Conservation (phyloP, 1,140 invertebrate genomes). For the Penaeus vannamei region DNA sequence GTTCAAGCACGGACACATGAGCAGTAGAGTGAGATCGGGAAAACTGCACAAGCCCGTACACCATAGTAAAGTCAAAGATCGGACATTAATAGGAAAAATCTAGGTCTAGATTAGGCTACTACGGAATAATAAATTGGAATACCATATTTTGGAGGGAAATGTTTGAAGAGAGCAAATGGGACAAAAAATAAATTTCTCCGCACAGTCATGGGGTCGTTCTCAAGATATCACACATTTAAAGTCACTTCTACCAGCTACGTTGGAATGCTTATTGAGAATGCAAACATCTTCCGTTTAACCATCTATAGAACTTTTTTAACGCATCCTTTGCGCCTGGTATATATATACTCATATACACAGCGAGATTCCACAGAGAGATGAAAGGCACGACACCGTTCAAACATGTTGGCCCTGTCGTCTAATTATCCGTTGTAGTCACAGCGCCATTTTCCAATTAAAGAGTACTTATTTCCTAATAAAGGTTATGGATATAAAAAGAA, state of each 20-base stretch:
- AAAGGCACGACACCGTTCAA: constrained; percentile 66
- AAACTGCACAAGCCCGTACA: constrained; percentile 54
- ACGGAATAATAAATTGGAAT: constrained; percentile 66
- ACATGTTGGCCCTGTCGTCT: constrained; percentile 61
- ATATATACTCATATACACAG: constrained; percentile 53
- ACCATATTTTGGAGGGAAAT: constrained; percentile 66
- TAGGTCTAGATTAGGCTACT: constrained; percentile 66
- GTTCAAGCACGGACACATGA: constrained; percentile 43
- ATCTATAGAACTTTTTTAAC: constrained; percentile 59
- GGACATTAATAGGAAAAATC: constrained; percentile 66
- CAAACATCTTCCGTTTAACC: constrained; percentile 63
- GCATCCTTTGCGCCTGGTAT: constrained; percentile 53
- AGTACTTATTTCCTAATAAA: constrained; percentile 60
- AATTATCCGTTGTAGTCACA: constrained; percentile 54
- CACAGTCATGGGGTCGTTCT: constrained; percentile 64
- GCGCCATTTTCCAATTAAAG: constrained; percentile 55
- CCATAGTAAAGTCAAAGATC: constrained; percentile 60
- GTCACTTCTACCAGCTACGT: constrained; percentile 63
- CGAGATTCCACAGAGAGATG: constrained; percentile 62
- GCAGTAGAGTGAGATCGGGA: constrained; percentile 34
- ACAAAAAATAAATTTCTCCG: constrained; percentile 65
- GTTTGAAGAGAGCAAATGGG: constrained; percentile 63
- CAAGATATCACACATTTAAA: constrained; percentile 65
- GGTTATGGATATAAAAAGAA: constrained; percentile 55
- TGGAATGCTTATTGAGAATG: constrained; percentile 67